These are phyloP conservation scores for Hemaris fuciformis DNA, from an alignment of 2,888 invertebrate genomes.

Conservation along the genomic window DNA sequence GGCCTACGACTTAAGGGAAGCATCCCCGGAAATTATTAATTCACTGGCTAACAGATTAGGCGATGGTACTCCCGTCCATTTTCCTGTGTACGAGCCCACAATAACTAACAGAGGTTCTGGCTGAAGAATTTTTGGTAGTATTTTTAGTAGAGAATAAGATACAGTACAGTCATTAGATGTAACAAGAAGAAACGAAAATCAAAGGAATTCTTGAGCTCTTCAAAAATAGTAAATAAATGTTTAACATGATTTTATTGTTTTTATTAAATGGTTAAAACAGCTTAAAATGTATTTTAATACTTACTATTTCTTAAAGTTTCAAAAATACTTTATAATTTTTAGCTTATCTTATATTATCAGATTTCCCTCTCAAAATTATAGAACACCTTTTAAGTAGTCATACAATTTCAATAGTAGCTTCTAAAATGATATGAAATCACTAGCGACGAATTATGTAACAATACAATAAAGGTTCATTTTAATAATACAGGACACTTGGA, in stretches of 20 bases:
- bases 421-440: too few relatives aligned
- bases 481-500: too few relatives aligned
- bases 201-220: neutral
- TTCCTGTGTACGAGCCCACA: conserved; percentile 36
- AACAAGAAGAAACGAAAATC: neutral
- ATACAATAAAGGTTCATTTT: too few relatives aligned
- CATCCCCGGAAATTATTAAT: conserved; percentile 69
- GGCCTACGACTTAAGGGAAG: conserved; percentile 69
- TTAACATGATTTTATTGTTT: neutral
- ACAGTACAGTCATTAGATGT: neutral
- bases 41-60: conserved; percentile 66
- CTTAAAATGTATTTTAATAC: too few relatives aligned
- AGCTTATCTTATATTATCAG: too few relatives aligned
- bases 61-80: conserved; percentile 68
- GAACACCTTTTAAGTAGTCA: too few relatives aligned
- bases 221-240: neutral
- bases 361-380: too few relatives aligned
- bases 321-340: too few relatives aligned
- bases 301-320: too few relatives aligned
- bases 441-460: too few relatives aligned
- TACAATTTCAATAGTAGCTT: too few relatives aligned
- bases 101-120: conserved; percentile 30
- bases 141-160: neutral
- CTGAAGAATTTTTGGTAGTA: conserved; percentile 19
- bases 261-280: too few relatives aligned